Base-by-base conservation (phyloP, 2,888 invertebrate species). In the Willowsia nigromaculata region DNA sequence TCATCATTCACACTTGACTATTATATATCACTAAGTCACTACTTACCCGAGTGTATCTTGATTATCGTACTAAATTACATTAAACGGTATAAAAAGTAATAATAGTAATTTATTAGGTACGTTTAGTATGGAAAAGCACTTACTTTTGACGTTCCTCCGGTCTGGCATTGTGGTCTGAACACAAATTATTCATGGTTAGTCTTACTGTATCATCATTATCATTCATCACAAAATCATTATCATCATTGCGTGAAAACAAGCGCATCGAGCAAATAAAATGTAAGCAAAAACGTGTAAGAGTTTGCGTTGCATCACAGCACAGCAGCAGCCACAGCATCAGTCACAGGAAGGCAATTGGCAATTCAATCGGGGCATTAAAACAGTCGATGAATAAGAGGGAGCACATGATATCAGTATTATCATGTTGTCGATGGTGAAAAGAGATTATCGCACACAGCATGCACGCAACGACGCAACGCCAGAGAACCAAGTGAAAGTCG, bases 81-180 rank as follows among this genome's bases (percentile, higher is more conserved):
- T 80, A 59, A 37, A 7, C 62, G 43, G 22, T 27, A 43, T 74
- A 15, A 47, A 15, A 56, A 56, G 27, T 33, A 50, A 4, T 68
- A 37, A 18, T 37, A 11, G 1, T 18, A 13, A 40, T 71, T 88
- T 82, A 83, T 65, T 65, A 43, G 43, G 40, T 43, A 74, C n/a
- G n/a, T n/a, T n/a, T n/a, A n/a, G 43, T 74, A 74, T 43, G 7
- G 18, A 83, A 90, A 50, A 68, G 81, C 85, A 97, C 97, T 97
- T 96, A 97, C 97, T 97, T 97, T 95, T 97, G 97, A 94, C 97
- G 95, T 94, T 97, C 97, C 94, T 97, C 96, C 95, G 97, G 95
- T 94, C 92, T 91, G 80, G 92, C 80, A 90, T 92, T 91, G 90
- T 92, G 92, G 92, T 92, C 91, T 92, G 92, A 91, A 92, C 92